Evolutionary conservation across 2,888 invertebrate genomes (phyloP), one percentile per base, ranked within the genome.

Genomic region (Hirtodrosophila confusa): DNA sequence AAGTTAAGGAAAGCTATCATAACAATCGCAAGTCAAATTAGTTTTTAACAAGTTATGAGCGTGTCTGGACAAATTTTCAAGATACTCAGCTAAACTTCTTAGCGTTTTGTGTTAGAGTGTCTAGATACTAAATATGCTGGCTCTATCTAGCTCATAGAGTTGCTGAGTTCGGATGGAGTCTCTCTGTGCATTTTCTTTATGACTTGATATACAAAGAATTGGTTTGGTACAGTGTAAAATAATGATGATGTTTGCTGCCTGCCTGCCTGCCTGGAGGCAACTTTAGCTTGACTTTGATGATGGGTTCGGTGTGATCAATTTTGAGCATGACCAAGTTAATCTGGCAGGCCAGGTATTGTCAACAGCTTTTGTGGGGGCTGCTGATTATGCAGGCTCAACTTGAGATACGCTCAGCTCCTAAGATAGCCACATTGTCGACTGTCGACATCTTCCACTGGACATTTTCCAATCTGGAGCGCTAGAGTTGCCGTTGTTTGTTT

Each of bases 361-460:
- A 75, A 75, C 71, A 39, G 66, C 70, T 71, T 60, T 49, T 73
- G 73, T 71, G 71, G 71, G 60, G 65, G 71, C 65, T 4, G 35
- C 8, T 75, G 72, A 73, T 73, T 75, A 71, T 76, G 73, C 45
- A 54, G 58, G 43, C 50, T 62, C 39, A 41, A 33, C 35, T 37
- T 33, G 29, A 57, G 31, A 31, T 3, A 8, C 31, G 67, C 56
- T 53, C 41, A 56, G 58, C 78, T 60, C 41, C 64, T 48, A 60
- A 75, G 72, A 68, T 71, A 72, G 74, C 45, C 54, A 41, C 49
- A 33, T 65, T 69, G 68, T 51, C 70, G 71, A 44, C 58, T 80
- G 80, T 85, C 83, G 80, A 79, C 85, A 78, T 79, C 76, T 75
- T 73, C 79, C 64, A 75, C 73, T 78, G 78, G 79, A 78, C 78